A percentile compares a stretch with the other conserved stretches of the same genome.
These are phyloP conservation scores for Leguminivora glycinivorella DNA, from an alignment of 1,140 invertebrate genomes.

Conservation along the genomic window DNA sequence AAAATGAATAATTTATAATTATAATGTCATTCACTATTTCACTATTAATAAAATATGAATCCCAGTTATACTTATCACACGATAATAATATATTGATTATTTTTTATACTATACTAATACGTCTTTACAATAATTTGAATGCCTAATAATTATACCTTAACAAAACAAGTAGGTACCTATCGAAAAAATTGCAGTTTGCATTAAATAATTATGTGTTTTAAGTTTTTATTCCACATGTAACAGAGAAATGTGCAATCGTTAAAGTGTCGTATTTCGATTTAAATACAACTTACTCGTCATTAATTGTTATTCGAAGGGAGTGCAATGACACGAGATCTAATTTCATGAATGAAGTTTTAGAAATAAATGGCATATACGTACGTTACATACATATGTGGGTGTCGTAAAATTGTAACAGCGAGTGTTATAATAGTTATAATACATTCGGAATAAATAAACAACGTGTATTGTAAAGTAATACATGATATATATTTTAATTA, in stretches of 20 bases:
- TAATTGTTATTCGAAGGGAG: not conserved
- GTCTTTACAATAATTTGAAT: no score
- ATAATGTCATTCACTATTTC: no score
- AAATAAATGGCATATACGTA: not conserved
- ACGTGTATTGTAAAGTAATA: not conserved
- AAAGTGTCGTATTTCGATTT: not conserved
- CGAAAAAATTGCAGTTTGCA: not conserved
- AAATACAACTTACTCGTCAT: not conserved
- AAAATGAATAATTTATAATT: no score
- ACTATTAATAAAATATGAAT: no score
- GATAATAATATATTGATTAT: no score
- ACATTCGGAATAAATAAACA: not conserved
- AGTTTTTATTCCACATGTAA: not conserved
- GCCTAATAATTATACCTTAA: no score
- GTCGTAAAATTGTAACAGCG: not conserved
- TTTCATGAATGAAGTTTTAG: not conserved
- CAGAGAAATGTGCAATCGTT: not conserved
- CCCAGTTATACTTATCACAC: no score
- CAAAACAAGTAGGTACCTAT: no score
- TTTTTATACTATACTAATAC: no score
- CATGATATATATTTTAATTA: not conserved
- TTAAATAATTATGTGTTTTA: not conserved
- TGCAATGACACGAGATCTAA: not conserved
- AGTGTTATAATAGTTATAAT: not conserved
- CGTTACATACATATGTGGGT: not conserved